These are phyloP conservation scores for Caloenas nicobarica DNA, from an alignment of 2,113 vertebrate species.

Conservation along the genomic window DNA sequence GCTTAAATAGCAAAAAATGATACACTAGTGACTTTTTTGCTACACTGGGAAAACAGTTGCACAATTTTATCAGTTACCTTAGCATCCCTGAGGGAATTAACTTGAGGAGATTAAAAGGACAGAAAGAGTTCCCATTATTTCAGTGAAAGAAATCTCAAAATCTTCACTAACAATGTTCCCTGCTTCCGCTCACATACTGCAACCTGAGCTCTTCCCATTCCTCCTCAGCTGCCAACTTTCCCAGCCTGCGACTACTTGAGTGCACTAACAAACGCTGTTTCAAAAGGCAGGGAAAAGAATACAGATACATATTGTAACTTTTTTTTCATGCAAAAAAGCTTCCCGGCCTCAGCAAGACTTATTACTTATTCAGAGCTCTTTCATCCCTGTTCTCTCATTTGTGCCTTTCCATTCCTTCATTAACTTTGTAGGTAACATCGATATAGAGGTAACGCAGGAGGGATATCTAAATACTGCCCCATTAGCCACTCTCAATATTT, in stretches of 20 bases:
- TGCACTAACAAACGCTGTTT: background rate
- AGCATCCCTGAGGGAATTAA: background rate
- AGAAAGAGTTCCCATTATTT: background rate
- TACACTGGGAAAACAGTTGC: background rate
- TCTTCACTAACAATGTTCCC: background rate
- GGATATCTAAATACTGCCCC: background rate
- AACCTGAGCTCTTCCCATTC: background rate
- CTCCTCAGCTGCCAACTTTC: background rate
- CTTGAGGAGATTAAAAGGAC: background rate
- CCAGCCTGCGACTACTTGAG: background rate
- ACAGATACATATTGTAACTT: background rate
- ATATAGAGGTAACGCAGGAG: background rate
- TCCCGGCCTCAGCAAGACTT: background rate
- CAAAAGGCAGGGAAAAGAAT: background rate
- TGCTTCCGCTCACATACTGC: background rate
- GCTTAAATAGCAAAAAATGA: background rate
- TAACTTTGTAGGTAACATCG: background rate
- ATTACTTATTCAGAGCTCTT: background rate
- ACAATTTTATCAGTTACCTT: background rate
- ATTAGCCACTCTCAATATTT: background rate
- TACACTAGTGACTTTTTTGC: background rate
- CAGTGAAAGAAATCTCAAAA: conserved; percentile 5
- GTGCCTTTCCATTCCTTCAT: background rate
- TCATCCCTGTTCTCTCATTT: background rate
- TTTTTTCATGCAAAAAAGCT: background rate